Conservation (phyloP, 2,113 vertebrate species). For the Diadophis punctatus region DNA sequence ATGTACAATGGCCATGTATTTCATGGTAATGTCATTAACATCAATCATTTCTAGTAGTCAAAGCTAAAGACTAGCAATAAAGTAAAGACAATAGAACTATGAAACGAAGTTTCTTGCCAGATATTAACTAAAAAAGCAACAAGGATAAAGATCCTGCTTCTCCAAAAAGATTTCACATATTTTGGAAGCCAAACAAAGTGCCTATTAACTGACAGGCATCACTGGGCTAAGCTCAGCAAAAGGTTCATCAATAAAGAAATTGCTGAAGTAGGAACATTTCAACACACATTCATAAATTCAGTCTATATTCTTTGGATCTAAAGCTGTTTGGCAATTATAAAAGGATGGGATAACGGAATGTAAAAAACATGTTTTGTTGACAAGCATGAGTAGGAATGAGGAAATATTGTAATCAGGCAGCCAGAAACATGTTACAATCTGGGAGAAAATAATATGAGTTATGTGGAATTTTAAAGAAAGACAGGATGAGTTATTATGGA, state of each 20-base stretch:
- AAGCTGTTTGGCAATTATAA: not conserved
- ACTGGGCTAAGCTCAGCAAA: not conserved
- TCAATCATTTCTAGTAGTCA: not conserved
- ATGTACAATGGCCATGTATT: not conserved
- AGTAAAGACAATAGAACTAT: not conserved
- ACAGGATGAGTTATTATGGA: not conserved
- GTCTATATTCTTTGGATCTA: not conserved
- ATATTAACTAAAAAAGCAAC: not conserved
- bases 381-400: not conserved
- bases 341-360: not conserved
- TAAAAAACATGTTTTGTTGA: not conserved
- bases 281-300: not conserved
- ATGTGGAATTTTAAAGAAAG: not conserved
- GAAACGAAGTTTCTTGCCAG: not conserved
- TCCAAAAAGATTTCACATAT: not conserved
- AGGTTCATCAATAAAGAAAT: not conserved
- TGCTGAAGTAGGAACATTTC: slow-evolving; percentile 5
- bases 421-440: not conserved
- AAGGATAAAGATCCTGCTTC: not conserved
- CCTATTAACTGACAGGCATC: not conserved
- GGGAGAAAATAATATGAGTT: not conserved
- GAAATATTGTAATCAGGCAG: not conserved
- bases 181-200: not conserved
- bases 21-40: not conserved
- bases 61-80: not conserved